These are phyloP conservation scores for Cyclopterus lumpus DNA, from an alignment of 2,797 vertebrate genomes.

Conservation along the genomic window DNA sequence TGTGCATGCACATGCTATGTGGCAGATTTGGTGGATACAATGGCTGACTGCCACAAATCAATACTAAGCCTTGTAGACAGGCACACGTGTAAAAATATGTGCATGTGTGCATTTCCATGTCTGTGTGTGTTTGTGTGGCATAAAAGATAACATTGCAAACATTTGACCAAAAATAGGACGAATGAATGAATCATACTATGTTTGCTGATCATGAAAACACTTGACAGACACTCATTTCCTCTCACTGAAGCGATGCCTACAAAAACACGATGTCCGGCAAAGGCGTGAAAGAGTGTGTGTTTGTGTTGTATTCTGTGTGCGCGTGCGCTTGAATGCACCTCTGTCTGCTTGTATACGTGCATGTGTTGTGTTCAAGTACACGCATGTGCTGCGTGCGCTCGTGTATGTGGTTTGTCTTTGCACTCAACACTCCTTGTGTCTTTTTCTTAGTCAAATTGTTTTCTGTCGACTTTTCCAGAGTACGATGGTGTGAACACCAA, in stretches of 20 bases:
- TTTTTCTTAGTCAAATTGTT: slow-evolving; percentile 12
- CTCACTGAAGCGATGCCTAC: slow-evolving; percentile 12
- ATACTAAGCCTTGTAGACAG: background rate
- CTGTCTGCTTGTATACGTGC: background rate
- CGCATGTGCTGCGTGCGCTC: background rate
- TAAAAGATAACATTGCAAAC: slow-evolving; percentile 16
- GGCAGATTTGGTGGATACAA: slow-evolving; percentile 9
- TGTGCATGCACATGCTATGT: background rate
- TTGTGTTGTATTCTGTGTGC: background rate
- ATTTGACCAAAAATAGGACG: slow-evolving; percentile 27
- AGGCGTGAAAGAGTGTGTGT: background rate
- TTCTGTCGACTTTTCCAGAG: slow-evolving; percentile 22
- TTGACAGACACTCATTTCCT: slow-evolving; percentile 18
- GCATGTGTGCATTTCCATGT: background rate
- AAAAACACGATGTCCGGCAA: background rate
- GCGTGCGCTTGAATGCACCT: background rate
- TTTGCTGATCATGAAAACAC: slow-evolving; percentile 29
- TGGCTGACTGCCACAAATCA: slow-evolving; percentile 3
- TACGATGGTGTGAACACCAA: background rate
- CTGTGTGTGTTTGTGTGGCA: background rate
- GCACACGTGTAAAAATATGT: background rate
- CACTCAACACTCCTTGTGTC: background rate
- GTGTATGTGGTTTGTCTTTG: slow-evolving; percentile 1
- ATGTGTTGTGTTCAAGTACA: background rate
- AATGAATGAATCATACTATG: slow-evolving; percentile 9